These are phyloP conservation scores for Oligia fasciuncula DNA, from an alignment of 2,888 invertebrate genomes.

Conservation along the genomic window DNA sequence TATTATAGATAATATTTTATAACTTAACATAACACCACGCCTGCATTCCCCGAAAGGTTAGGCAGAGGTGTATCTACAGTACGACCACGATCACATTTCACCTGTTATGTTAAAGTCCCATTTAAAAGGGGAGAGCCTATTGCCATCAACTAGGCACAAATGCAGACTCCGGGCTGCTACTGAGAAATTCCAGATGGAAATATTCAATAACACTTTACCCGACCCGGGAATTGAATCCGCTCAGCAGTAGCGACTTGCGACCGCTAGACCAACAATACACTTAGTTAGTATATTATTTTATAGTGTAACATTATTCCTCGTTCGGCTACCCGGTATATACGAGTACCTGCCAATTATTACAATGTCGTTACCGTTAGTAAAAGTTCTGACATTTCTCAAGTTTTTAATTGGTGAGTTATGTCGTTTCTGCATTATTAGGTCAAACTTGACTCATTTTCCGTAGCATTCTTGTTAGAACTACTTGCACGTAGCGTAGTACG, in stretches of 20 bases:
- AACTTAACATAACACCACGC: neutral
- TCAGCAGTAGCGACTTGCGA: neutral
- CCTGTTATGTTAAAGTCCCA: too few species aligned
- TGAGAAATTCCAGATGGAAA: neutral
- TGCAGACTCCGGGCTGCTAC: too few species aligned
- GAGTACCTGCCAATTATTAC: too few species aligned
- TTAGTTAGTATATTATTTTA: too few species aligned
- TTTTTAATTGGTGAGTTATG: conserved; percentile 56
- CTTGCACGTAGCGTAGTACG: conserved; percentile 9
- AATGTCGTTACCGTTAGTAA: conserved; percentile 26
- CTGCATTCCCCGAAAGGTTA: neutral
- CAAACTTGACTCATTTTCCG: conserved; percentile 34
- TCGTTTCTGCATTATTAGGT: conserved; percentile 50
- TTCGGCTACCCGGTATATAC: neutral
- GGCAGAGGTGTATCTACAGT: too few species aligned
- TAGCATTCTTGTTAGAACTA: conserved; percentile 44
- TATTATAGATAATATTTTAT: too few species aligned
- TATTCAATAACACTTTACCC: neutral
- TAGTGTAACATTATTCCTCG: conserved; percentile 11
- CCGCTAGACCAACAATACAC: neutral
- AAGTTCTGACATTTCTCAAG: conserved; percentile 50
- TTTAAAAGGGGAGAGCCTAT: too few species aligned
- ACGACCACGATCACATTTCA: too few species aligned
- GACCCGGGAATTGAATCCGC: neutral
- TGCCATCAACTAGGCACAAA: too few species aligned